phyloP scores from a whole-genome alignment of 2,113 vertebrate species.

The Tragulus kanchil region DNA sequence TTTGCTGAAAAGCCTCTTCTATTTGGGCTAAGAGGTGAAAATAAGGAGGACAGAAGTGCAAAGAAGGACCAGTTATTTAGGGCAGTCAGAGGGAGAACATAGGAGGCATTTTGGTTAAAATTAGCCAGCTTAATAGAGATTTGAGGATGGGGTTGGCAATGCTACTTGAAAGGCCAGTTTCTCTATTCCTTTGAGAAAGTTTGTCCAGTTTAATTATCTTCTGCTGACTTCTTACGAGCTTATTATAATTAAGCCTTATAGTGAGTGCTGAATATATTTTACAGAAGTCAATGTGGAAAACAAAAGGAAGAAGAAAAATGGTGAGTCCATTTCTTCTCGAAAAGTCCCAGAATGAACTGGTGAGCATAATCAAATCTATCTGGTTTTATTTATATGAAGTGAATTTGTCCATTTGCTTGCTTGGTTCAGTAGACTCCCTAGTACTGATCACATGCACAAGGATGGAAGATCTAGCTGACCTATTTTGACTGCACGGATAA shows the following conservation, averaged over 20 bases:
- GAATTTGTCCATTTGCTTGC: not conserved
- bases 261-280: not conserved
- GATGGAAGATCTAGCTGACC: not conserved
- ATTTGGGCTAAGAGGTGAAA: conserved; percentile 71
- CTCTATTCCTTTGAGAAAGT: not conserved
- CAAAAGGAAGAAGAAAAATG: not conserved
- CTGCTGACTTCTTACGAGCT: conserved; percentile 47
- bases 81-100: conserved; percentile 47
- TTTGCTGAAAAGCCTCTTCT: conserved; percentile 50
- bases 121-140: conserved; percentile 2
- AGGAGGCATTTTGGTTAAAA: conserved; percentile 64
- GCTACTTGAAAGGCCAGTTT: not conserved
- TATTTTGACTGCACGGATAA: not conserved
- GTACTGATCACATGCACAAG: not conserved
- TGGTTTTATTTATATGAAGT: conserved; percentile 2
- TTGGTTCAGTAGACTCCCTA: not conserved
- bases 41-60: conserved; percentile 58
- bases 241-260: conserved; percentile 65
- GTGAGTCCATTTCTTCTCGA: not conserved
- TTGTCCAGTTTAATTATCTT: not conserved
- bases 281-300: not conserved
- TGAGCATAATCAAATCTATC: not conserved
- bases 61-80: conserved; percentile 67
- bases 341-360: not conserved
- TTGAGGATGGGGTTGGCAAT: not conserved